Percentiles rank a stretch among this genome's conserved stretches.
phyloP scores from a whole-genome alignment of 1,140 invertebrate species.

The Chelonus insularis region DNA sequence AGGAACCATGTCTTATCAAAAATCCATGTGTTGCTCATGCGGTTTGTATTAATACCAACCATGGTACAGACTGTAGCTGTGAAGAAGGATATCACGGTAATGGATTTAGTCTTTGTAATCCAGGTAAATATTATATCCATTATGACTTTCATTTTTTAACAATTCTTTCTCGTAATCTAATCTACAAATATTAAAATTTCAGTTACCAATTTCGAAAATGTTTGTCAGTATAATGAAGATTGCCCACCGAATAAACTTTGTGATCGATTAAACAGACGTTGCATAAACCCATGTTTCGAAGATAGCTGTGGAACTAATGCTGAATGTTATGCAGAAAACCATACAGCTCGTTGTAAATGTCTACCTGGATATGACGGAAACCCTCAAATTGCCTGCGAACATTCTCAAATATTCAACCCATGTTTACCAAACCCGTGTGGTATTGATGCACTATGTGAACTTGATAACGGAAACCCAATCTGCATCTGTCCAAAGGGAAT shows the following conservation, averaged over 20 bases:
- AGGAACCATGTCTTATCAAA: conserved; percentile 78
- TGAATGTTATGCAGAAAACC: conserved; percentile 75
- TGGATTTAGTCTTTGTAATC: conserved; percentile 76
- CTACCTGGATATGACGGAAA: conserved; percentile 76
- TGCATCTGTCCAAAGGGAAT: conserved; percentile 87
- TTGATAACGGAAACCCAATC: conserved; percentile 82
- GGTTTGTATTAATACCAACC: conserved; percentile 85
- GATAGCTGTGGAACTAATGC: conserved; percentile 84
- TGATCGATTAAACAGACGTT: conserved; percentile 78
- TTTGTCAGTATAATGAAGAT: conserved; percentile 89
- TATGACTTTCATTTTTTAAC: no score
- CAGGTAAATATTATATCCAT: no score
- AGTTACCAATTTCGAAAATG: conserved; percentile 68
- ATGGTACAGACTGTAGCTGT: conserved; percentile 82
- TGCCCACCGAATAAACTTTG: conserved; percentile 81
- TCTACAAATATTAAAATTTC: conserved; percentile 51
- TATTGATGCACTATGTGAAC: conserved; percentile 79
- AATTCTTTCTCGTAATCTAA: conserved; percentile 17
- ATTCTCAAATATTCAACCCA: conserved; percentile 67
- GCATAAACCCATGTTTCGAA: conserved; percentile 80
- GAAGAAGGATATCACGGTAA: conserved; percentile 84
- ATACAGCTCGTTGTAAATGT: conserved; percentile 79
- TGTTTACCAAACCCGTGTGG: conserved; percentile 86
- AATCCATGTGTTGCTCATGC: conserved; percentile 84
- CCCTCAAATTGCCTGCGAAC: conserved; percentile 73